phyloP scores from a whole-genome alignment of 1,140 invertebrate genomes.

The Leptinotarsa defecta region DNA sequence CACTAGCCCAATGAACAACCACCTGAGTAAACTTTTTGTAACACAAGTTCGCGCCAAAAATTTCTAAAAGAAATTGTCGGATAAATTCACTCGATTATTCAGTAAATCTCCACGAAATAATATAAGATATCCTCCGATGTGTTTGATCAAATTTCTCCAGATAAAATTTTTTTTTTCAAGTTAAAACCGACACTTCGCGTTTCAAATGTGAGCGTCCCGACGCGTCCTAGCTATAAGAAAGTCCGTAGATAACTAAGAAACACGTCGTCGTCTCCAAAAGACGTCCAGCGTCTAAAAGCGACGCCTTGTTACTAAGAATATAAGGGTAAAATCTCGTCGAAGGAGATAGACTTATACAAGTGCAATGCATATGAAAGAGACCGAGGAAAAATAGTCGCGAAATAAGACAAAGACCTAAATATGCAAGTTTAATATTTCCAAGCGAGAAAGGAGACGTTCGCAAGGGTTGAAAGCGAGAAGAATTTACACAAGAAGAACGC shows the following conservation, averaged over 20 bases:
- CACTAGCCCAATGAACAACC: constrained; percentile 22
- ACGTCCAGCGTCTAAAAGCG: constrained; percentile 56
- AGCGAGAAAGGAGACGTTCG: constrained; percentile 38
- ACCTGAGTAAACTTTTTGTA: constrained; percentile 13
- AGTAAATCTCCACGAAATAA: not conserved
- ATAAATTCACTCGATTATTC: not conserved
- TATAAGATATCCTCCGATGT: not conserved
- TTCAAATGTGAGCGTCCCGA: constrained; percentile 21
- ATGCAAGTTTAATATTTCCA: constrained; percentile 45
- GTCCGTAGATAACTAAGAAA: constrained; percentile 54
- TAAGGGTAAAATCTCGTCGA: constrained; percentile 50
- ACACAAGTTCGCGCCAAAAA: constrained; percentile 25
- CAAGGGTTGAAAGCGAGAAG: constrained; percentile 49
- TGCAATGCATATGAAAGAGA: constrained; percentile 44
- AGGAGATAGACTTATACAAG: constrained; percentile 47
- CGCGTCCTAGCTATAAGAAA: constrained; percentile 47
- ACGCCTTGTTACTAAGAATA: constrained; percentile 56
- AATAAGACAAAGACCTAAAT: constrained; percentile 45
- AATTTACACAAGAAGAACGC: constrained; percentile 47
- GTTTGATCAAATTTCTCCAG: not conserved
- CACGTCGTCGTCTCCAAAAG: constrained; percentile 47
- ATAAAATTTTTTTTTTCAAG: not conserved
- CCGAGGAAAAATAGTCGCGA: constrained; percentile 41
- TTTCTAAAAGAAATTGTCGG: constrained; percentile 12
- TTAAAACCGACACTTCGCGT: constrained; percentile 25